phyloP scores from a whole-genome alignment of 2,113 vertebrate species.

The Emydocephalus ijimae region DNA sequence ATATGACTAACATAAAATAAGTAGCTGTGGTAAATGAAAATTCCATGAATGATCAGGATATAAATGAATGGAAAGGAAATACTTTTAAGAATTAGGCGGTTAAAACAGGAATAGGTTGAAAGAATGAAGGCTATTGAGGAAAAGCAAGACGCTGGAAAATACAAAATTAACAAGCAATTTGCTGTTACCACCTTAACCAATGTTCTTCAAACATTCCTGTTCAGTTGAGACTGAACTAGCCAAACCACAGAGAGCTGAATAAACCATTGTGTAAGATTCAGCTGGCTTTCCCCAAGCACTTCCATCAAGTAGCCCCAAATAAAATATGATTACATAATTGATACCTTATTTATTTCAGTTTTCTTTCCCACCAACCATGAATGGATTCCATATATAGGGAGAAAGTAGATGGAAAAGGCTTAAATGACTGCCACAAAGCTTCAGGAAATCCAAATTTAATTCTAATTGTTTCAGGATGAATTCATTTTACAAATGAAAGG shows the following conservation, averaged over 20 bases:
- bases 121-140: background rate
- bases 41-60: background rate
- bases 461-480: background rate
- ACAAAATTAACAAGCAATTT: background rate
- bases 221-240: background rate
- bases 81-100: background rate
- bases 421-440: background rate
- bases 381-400: background rate
- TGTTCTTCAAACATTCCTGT: background rate
- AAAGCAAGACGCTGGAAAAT: background rate
- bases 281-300: background rate
- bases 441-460: background rate
- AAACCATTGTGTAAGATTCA: background rate
- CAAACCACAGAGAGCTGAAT: background rate
- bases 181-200: background rate
- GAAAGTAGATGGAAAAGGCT: background rate
- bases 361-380: background rate
- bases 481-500: background rate
- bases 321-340: background rate
- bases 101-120: background rate
- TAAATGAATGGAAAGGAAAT: background rate
- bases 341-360: background rate
- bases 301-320: background rate
- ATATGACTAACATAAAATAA: background rate
- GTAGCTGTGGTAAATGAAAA: background rate